Evolutionary conservation across 2,113 vertebrate genomes (phyloP).

Genomic region (Myiozetetes cayanensis): DNA sequence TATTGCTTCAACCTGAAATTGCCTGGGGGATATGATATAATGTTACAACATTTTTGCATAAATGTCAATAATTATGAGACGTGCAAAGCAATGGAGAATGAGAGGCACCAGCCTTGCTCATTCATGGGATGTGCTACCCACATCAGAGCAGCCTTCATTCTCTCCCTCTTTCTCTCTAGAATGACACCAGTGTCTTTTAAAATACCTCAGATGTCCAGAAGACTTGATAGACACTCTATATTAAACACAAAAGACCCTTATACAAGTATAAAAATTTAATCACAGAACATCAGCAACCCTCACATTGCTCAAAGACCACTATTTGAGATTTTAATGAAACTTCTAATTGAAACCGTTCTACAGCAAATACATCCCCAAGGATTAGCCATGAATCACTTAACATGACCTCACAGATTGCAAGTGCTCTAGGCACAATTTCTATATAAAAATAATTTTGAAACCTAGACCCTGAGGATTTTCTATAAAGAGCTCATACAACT

Average conservation of each 20-base stretch:
- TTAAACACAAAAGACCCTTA: neutral
- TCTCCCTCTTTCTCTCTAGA: neutral
- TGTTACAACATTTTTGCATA: neutral
- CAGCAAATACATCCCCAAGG: neutral
- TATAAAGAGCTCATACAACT: neutral
- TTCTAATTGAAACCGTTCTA: slow-evolving; percentile 8
- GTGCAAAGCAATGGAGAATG: neutral
- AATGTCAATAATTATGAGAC: neutral
- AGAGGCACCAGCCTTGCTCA: neutral
- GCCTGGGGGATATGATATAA: accelerated
- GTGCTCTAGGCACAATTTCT: neutral
- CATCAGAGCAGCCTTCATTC: neutral
- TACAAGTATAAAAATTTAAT: neutral
- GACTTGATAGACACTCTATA: neutral
- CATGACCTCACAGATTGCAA: neutral
- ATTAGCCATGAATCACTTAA: neutral
- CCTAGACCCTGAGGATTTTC: neutral
- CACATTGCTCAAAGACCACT: neutral
- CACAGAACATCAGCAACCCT: neutral
- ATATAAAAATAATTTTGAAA: neutral
- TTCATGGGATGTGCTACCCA: neutral
- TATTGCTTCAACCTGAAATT: neutral
- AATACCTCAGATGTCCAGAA: neutral
- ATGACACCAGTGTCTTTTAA: neutral
- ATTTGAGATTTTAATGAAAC: neutral